Base-by-base conservation (phyloP, 1,140 invertebrate species). In the Diorhabda carinulata region DNA sequence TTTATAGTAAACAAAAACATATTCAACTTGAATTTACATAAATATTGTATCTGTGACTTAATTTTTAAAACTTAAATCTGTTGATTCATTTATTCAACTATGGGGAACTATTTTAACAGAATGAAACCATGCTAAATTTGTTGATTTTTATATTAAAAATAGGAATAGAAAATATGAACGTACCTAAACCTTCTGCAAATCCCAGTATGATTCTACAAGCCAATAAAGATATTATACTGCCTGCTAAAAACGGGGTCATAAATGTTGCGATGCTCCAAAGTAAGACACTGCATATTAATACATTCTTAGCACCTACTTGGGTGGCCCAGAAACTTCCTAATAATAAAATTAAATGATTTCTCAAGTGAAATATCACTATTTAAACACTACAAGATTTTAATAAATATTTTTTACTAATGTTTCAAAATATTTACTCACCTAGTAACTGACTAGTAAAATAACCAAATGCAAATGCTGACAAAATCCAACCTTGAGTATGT, bases 401-500 rank as follows among this genome's bases (percentile, higher is more conserved):
- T 25, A 25, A 25, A 25, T 25, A 25, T 1, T 25, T 25, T 25
- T 25, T 25, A 25, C 1, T 25, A 25, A 25, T 25, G 25, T 25
- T 25, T 25, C 25, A 25, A 25, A 25, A 25, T 52, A 52, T 52
- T 52, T 52, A 52, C 47, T 69, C 70, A 78, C 76, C 76, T 42
- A 77, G 77, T 80, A 77, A 77, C 81, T 92, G 90, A 84, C 90
- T 92, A 73, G 89, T 90, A 75, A 93, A 90, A 77, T 92, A 93
- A 57, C 91, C 91, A 72, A 91, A 88, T 10, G 91, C 88, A 84
- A 93, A 92, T 45, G 91, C 89, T 68, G 90, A 92, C 41, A 91
- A 81, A 64, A 93, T 90, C 90, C 90, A 92, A 69, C 91, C 91
- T 79, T 92, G 90, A 78, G 86, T 87, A 74, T 91, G 86, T 40